Base-by-base conservation (phyloP, 2,113 vertebrate species). In the Cochlearius cochlearius region DNA sequence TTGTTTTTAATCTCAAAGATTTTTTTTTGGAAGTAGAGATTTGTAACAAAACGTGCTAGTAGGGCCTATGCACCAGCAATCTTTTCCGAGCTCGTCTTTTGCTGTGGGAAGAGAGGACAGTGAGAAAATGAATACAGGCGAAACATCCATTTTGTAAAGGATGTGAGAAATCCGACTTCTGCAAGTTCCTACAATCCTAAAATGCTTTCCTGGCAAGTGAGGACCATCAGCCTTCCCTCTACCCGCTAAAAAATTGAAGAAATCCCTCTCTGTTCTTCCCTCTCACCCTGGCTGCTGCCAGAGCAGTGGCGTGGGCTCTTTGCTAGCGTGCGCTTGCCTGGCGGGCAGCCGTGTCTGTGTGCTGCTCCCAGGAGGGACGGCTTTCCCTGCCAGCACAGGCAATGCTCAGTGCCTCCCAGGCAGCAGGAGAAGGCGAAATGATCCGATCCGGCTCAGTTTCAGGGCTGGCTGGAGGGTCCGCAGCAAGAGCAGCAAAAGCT, bases 51-150 rank as follows among this genome's bases (percentile, higher is more conserved):
- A 34, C 21, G 3, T 8, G 2, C 10, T 32, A 30, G 34, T 41
- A 74, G 11, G 29, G 3, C 15, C n/a, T 55, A 10, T 66, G 62
- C 7, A 34, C 13, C 0, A 1, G 32, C 2, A 2, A 10, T 17
- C 13, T 60, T 52, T 27, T 39, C 53, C 36, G 45, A 63, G 14
- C 23, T 86, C 41, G 69, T 59, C 52, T 72, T 27, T 53, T 21
- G 8, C 27, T 58, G 30, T 49, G 16, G 32, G 41, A 62, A 71
- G 15, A 41, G 41, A 66, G 8, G 19, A 23, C 2, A 45, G 41
- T 15, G 45, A 76, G 63, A 86, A 62, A 83, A 92, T 25, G 11
- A 39, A 23, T 43, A 27, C 9, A 21, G 27, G 15, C 4, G 1
- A 71, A 63, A 52, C 4, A 72, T 14, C 19, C 16, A 9, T 36